These are phyloP conservation scores for Bradysia coprophila DNA, from an alignment of 1,140 invertebrate genomes.

Conservation along the genomic window DNA sequence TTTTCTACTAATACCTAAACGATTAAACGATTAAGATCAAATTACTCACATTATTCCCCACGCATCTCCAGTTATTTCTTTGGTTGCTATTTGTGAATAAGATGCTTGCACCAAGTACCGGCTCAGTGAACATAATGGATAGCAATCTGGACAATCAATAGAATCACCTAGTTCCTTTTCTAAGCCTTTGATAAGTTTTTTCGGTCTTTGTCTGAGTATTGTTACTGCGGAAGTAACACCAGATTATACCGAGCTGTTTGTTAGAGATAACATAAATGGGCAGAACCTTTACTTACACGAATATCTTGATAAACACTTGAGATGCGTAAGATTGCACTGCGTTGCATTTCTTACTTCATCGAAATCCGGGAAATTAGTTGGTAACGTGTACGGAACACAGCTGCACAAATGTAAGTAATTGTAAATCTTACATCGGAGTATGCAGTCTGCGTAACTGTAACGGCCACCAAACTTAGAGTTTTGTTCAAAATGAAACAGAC, in stretches of 20 bases:
- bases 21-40: background rate
- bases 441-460: background rate
- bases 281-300: background rate
- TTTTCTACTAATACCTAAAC: no score
- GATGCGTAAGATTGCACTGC: background rate
- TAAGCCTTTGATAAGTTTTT: background rate
- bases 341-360: background rate
- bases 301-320: background rate
- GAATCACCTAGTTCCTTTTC: background rate
- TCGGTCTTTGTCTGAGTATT: background rate
- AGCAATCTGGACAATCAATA: background rate
- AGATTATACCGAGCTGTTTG: background rate
- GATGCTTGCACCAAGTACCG: background rate
- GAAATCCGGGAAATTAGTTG: background rate
- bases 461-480: background rate
- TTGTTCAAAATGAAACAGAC: background rate
- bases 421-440: background rate
- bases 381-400: background rate
- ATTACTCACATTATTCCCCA: background rate
- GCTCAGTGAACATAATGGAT: background rate
- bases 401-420: background rate
- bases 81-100: background rate
- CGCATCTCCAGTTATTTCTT: background rate
- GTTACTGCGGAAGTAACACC: background rate
- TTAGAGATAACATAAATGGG: background rate